Conservation (phyloP, 2,113 vertebrate genomes). For the Pseudois nayaur region DNA sequence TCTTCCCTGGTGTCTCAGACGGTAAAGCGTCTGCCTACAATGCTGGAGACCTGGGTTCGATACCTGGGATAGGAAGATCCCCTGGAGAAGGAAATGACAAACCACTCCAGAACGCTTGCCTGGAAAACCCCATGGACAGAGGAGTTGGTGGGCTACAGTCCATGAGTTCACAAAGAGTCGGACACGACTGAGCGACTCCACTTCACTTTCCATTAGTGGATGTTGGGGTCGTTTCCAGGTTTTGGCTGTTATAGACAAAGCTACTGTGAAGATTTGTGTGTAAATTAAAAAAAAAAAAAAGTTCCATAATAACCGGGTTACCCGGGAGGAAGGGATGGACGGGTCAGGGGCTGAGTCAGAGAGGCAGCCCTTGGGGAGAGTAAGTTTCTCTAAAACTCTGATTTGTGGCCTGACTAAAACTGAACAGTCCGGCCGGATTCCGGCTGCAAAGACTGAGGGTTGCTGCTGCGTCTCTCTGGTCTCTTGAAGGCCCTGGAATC, state of each 20-base stretch:
- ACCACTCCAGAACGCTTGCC: too few species aligned
- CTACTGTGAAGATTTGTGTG: background rate
- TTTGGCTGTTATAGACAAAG: background rate
- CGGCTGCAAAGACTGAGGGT: accelerated
- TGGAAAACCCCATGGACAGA: too few species aligned
- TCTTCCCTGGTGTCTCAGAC: too few species aligned
- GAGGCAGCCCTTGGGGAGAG: background rate
- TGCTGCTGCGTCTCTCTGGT: accelerated
- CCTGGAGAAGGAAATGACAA: too few species aligned
- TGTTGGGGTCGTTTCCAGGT: background rate
- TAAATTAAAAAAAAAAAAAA: background rate
- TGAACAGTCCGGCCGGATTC: accelerated
- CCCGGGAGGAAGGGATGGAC: accelerated
- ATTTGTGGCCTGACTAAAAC: background rate
- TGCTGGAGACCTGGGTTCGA: too few species aligned
- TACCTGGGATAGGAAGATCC: too few species aligned
- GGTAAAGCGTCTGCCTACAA: too few species aligned
- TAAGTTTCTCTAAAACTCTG: background rate
- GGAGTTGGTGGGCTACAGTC: too few species aligned
- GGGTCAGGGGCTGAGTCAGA: background rate
- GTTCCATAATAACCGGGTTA: accelerated
- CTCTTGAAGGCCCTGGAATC: background rate
- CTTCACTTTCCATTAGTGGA: background rate
- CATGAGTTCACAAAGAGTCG: too few species aligned
- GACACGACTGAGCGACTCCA: too few species aligned